Percentiles rank a stretch among this genome's conserved stretches.
Conservation (phyloP, 2,797 vertebrate genomes). For the Linurgus olivaceus region DNA sequence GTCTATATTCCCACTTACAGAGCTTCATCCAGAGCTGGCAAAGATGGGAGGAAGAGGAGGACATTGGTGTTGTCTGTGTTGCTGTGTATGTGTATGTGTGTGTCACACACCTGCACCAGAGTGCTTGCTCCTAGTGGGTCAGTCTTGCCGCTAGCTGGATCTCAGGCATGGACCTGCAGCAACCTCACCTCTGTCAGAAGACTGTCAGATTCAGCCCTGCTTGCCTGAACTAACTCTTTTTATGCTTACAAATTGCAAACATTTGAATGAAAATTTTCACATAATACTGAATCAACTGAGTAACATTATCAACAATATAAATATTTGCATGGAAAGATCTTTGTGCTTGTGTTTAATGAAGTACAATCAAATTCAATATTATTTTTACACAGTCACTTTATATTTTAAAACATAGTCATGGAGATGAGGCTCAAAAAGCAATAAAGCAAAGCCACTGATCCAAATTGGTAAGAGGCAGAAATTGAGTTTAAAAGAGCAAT, state of each 20-base stretch:
- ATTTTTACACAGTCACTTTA: neutral
- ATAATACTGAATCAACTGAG: neutral
- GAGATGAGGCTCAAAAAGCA: neutral
- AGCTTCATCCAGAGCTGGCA: neutral
- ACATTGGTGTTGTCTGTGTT: neutral
- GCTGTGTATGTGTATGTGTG: fast-evolving
- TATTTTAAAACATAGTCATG: neutral
- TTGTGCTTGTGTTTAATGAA: neutral
- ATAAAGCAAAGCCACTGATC: neutral
- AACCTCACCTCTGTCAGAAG: neutral
- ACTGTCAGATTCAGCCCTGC: neutral
- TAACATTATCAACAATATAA: neutral
- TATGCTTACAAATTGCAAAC: neutral
- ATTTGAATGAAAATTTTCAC: neutral
- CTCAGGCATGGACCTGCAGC: neutral
- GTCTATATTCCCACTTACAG: neutral
- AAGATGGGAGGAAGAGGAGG: neutral
- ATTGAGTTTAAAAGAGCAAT: neutral
- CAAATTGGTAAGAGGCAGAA: neutral
- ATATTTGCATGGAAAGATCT: neutral
- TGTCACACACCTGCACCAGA: neutral
- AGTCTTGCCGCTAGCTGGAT: neutral
- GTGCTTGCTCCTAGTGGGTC: neutral
- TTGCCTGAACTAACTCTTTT: neutral
- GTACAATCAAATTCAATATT: neutral